A percentile compares a stretch with the other conserved stretches of the same genome.
These are phyloP conservation scores for Hydra vulgaris DNA, from an alignment of 30 jellyfish, hydroid and myxozoan genomes.

Conservation along the genomic window DNA sequence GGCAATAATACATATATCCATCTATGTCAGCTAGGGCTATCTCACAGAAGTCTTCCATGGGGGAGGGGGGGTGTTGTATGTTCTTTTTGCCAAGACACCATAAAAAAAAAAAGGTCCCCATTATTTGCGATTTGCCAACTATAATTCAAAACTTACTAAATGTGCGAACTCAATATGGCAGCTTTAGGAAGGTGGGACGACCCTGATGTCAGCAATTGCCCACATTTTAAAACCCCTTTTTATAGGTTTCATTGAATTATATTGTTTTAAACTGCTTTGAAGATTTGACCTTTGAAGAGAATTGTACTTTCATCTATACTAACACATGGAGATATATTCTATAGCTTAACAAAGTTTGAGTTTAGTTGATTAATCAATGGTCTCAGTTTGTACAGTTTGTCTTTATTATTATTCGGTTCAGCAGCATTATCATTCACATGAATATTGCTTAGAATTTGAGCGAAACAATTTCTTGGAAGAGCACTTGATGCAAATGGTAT, in stretches of 20 bases:
- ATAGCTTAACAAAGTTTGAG: slow-evolving; percentile 36
- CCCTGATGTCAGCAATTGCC: no score
- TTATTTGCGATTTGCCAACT: no score
- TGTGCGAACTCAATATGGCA: no score
- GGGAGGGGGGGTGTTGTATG: no score
- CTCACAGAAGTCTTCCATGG: no score
- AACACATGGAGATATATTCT: slow-evolving; percentile 30
- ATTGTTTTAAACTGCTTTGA: slow-evolving; percentile 53
- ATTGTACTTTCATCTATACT: slow-evolving; percentile 65
- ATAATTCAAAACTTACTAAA: no score
- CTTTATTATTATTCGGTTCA: slow-evolving; percentile 47
- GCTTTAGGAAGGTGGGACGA: no score
- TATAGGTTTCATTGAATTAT: slow-evolving; percentile 63
- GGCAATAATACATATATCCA: slow-evolving; percentile 48
- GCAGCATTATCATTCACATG: no score
- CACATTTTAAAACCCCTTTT: slow-evolving; percentile 66
- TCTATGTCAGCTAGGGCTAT: slow-evolving; percentile 81
- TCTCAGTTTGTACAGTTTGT: slow-evolving; percentile 46
- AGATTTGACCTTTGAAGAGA: slow-evolving; percentile 61
- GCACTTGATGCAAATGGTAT: slow-evolving; percentile 31
- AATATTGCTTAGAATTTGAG: slow-evolving; percentile 33
- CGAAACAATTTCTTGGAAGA: slow-evolving; percentile 32
- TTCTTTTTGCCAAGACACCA: no score
- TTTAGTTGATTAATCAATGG: slow-evolving; percentile 48
- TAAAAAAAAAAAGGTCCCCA: no score